Evolutionary conservation across 1,140 invertebrate species (phyloP), one percentile per base, ranked within the genome.

Genomic region (Hyles vespertilio): DNA sequence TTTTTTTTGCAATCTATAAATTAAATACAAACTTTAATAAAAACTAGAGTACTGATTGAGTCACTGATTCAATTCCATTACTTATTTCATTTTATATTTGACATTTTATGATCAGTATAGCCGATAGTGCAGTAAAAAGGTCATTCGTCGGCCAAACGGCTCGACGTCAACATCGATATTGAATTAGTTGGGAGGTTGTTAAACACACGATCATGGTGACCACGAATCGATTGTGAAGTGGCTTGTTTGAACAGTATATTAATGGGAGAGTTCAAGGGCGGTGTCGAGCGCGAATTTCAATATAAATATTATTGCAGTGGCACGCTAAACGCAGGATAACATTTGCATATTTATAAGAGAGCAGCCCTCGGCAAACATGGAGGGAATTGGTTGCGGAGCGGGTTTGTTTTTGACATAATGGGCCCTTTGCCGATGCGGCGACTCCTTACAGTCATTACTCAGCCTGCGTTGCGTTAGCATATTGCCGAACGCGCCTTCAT

Each of bases 311-410:
- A 83, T 83, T 83, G 79, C 82, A 83, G 67, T 71, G 73, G 60
- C 60, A 77, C 72, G 77, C 74, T 85, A 80, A 84, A 83, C 79
- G 79, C 72, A 74, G 74, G 74, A 84, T 82, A 80, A 81, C 72
- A 84, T 84, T 84, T 84, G 81, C 81, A 84, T 84, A 84, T 84
- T 84, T 81, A 84, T 81, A 81, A 84, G 79, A 74, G 77, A 69
- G 66, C 72, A 82, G 69, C 77, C 79, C 78, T 81, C 59, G 64
- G 75, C 77, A 79, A 84, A 84, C 74, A 81, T 74, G 73, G 66
- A 75, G 76, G 71, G 77, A 69, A 77, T 75, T 81, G 71, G 70
- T 70, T 71, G 66, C 56, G 67, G 67, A 65, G 50, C 60, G 69
- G 60, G 75, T 75, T 81, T 75, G 72, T 79, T 78, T 77, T 75